Evolutionary conservation across 2,797 vertebrate species (phyloP), one percentile per base, ranked within the genome.

Genomic region (Sandelia bainsii): DNA sequence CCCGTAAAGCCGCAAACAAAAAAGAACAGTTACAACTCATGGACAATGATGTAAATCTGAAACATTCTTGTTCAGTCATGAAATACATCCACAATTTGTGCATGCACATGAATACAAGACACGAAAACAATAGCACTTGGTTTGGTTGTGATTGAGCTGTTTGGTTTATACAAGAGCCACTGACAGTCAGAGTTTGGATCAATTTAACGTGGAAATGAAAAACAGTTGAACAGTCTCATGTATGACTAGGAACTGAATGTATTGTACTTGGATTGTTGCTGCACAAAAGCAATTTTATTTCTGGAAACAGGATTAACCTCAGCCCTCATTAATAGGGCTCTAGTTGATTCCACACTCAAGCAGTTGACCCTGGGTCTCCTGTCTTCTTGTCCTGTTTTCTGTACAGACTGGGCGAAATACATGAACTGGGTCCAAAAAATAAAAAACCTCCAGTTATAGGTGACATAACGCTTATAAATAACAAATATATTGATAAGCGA

Each of bases 201-300:
- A 52, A 13, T 70, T 66, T 61, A 53, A 60, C 17, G 19, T 27
- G 51, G 5, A 39, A 59, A 48, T 46, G 25, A 62, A 25, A 67
- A 62, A 48, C 8, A 60, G 50, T 63, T 76, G 69, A 84, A 80
- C 60, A 87, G 69, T 75, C 48, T 69, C 71, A 78, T 70, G 52
- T 59, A 70, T 71, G 72, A 87, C 69, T 62, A 82, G 72, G 78
- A 89, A 75, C 52, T 91, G 92, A 92, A 93, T 92, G 91, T 93
- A 91, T 79, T 69, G 77, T 81, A 79, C 73, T 77, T 56, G 69
- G 85, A 89, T 85, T 88, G 83, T 91, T 84, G 79, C 71, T 69
- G 78, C 81, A 86, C 80, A 80, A 79, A 81, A 79, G 81, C 69
- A 78, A 46, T 81, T 76, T 52, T 42, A 45, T 81, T 63, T 79